Evolutionary conservation across 2,113 vertebrate genomes (phyloP).

Genomic region (Harpagus bidentatus): DNA sequence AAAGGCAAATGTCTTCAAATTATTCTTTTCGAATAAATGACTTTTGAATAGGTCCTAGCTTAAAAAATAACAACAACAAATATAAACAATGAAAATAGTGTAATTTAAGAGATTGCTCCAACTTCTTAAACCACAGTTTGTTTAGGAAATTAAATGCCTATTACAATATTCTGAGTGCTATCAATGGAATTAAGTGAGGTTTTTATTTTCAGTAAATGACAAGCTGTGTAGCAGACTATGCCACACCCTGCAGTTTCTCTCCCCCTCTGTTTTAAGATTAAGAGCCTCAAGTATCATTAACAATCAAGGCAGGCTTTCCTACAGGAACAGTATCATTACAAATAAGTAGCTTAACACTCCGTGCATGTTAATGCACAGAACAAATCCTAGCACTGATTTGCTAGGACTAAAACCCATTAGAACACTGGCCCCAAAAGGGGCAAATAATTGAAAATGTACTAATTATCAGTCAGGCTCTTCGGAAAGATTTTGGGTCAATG

Average conservation of each 20-base stretch:
- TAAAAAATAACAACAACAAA: neutral
- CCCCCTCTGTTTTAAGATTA: slow-evolving; percentile 27
- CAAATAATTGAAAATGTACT: slow-evolving; percentile 28
- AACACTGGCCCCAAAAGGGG: slow-evolving; percentile 1
- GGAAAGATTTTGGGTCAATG: slow-evolving; percentile 18
- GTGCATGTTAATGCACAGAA: slow-evolving; percentile 51
- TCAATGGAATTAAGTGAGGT: slow-evolving; percentile 36
- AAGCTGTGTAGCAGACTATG: neutral
- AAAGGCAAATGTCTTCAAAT: neutral
- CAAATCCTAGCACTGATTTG: slow-evolving; percentile 38
- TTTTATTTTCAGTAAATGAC: slow-evolving; percentile 43
- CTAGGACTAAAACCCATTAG: slow-evolving; percentile 7
- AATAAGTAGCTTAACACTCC: slow-evolving; percentile 56
- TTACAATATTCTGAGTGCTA: slow-evolving; percentile 35
- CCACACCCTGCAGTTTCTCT: slow-evolving; percentile 47
- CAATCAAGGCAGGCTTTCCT: slow-evolving; percentile 53
- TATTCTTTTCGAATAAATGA: neutral
- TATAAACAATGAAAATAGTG: neutral
- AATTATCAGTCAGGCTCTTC: slow-evolving; percentile 32
- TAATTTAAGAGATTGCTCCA: neutral
- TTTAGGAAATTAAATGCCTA: slow-evolving; percentile 43
- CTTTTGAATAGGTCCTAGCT: neutral
- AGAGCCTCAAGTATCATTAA: slow-evolving; percentile 57
- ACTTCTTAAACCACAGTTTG: neutral
- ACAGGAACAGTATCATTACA: slow-evolving; percentile 47